Base-by-base conservation (phyloP, 2,888 invertebrate species). In the Eutolmus rufibarbis region DNA sequence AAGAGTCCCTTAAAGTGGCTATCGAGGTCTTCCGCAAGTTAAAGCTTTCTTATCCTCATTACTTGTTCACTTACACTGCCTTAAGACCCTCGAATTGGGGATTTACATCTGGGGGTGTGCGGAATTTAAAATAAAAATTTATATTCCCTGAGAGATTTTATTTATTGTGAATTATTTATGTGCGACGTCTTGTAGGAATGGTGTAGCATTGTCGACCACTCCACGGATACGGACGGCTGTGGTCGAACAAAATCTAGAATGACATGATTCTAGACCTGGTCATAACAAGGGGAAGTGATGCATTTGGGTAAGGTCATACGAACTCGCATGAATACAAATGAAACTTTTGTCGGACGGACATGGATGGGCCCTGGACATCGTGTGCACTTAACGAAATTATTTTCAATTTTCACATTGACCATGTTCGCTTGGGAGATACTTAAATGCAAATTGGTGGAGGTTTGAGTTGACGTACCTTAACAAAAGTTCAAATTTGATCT, bases 101-200 rank as follows among this genome's bases (percentile, higher is more conserved):
- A 79, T 79, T 79, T 79, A 79, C 28, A 51, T 51, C 31, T 51
- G 28, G 28, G 46, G 19, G 31, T 51, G 79, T 46, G 31, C 43
- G n/a, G 79, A 79, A 79, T 79, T 79, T 51, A 28, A 34, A 79
- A 79, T 79, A 79, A 79, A 79, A 79, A 79, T 79, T 79, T 79
- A 79, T 79, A 79, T 51, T 79, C 79, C 31, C 79, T n/a, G 16
- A 28, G 79, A 79, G 79, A 51, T 79, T 51, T 79, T 79, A 51
- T 79, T 79, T 79, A 56, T 79, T 56, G 79, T 79, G 79, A 56
- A 79, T 79, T 79, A 79, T 79, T 79, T 79, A 79, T 79, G 51
- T 51, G 28, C 3, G 23, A 31, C 34, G 46, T 16, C 31, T 79
- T 79, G 23, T 12, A 66, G 28, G 19, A 51, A 16, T 51, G n/a